Percentiles rank a stretch among this genome's conserved stretches.
Evolutionary conservation across 2,797 vertebrate genomes (phyloP).

Genomic region (Octomys mimax): DNA sequence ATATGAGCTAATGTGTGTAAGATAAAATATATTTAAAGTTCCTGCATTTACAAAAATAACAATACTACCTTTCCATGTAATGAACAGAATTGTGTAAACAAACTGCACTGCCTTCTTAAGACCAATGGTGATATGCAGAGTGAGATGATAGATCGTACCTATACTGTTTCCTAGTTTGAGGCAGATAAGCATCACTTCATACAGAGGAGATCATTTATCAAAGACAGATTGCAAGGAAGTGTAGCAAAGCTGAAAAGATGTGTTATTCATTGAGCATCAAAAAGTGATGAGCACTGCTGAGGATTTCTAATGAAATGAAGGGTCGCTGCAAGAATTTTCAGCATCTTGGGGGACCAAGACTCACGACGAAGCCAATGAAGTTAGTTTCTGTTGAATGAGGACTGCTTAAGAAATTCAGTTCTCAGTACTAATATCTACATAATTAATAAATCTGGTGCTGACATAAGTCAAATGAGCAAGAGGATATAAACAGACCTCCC

Average conservation of each 20-base stretch:
- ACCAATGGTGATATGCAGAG: neutral
- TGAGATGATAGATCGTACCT: neutral
- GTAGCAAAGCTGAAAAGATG: constrained; percentile 11
- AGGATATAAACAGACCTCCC: neutral
- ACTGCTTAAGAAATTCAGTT: neutral
- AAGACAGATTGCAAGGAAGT: constrained; percentile 5
- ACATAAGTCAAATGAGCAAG: constrained; percentile 12
- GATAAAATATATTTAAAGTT: neutral
- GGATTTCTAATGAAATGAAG: neutral
- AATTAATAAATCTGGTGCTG: neutral
- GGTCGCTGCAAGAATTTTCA: neutral
- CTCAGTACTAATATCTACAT: neutral
- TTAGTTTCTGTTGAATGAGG: neutral
- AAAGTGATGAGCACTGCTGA: neutral
- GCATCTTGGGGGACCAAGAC: neutral
- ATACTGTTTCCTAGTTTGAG: constrained; percentile 7
- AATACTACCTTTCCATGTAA: neutral
- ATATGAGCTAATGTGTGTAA: neutral
- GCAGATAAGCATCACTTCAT: constrained; percentile 17
- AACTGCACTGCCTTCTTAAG: neutral
- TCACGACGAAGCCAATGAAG: neutral
- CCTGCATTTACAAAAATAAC: neutral
- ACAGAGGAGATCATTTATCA: neutral
- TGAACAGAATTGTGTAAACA: neutral
- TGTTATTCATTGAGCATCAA: constrained; percentile 47